Evolutionary conservation across 2,797 vertebrate genomes (phyloP).

Genomic region (Bovichtus variegatus): DNA sequence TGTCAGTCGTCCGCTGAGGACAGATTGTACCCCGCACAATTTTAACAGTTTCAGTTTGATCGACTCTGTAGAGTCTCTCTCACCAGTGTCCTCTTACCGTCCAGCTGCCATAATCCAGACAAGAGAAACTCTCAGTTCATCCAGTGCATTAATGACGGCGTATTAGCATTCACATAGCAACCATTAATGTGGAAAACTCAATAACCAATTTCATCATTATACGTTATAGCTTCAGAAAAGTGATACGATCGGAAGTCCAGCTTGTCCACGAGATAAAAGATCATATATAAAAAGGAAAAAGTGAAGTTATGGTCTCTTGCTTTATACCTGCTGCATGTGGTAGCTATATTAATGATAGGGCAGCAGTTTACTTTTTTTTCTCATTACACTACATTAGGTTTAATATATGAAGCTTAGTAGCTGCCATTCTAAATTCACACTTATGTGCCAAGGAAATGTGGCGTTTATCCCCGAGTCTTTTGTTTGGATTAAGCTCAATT

Average conservation of each 20-base stretch:
- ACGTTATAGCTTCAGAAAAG: not conserved
- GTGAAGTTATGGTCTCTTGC: not conserved
- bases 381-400: slow-evolving; percentile 34
- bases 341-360: slow-evolving; percentile 7
- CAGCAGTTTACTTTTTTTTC: slow-evolving; percentile 51
- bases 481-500: not conserved
- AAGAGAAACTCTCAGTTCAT: not conserved
- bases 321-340: slow-evolving; percentile 12
- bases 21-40: not conserved
- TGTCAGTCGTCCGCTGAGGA: not conserved
- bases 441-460: not conserved
- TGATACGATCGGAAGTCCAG: not conserved
- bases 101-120: not conserved
- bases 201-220: not conserved
- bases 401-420: slow-evolving; percentile 30
- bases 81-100: not conserved
- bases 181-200: not conserved
- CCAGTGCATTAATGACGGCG: not conserved
- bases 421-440: slow-evolving; percentile 31
- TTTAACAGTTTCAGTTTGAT: not conserved
- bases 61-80: not conserved
- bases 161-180: not conserved
- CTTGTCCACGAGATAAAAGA: not conserved
- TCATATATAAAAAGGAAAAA: not conserved
- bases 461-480: not conserved